A percentile compares a stretch with the other conserved stretches of the same genome.
Conservation (phyloP, 2,888 invertebrate species). For the Acronicta psi region DNA sequence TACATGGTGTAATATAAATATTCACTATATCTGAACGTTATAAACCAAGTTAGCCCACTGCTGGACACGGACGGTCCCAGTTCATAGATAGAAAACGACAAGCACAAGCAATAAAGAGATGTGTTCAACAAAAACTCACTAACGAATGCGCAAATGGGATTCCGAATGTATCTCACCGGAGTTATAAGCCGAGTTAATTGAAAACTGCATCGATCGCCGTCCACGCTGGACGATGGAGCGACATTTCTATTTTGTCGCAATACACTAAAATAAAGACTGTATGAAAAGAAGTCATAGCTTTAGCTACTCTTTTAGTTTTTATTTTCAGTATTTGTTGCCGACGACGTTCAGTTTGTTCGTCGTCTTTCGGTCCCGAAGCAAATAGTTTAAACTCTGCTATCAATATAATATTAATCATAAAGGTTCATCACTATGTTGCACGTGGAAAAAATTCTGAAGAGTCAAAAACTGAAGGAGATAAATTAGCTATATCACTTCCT, state of each 20-base stretch:
- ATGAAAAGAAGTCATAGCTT: constrained; percentile 28
- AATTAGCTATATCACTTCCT: too few species aligned
- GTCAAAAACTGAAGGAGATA: too few species aligned
- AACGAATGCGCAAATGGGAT: constrained; percentile 63
- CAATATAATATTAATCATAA: too few species aligned
- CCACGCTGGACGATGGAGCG: constrained; percentile 13
- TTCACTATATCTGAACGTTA: too few species aligned
- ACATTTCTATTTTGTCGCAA: constrained; percentile 43
- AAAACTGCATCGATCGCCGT: constrained; percentile 56
- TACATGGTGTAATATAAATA: too few species aligned
- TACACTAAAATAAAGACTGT: constrained; percentile 36
- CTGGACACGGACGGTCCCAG: neutral
- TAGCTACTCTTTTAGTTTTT: constrained; percentile 22
- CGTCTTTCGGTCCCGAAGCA: constrained; percentile 13
- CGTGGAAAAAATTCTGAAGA: too few species aligned
- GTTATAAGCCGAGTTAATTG: constrained; percentile 63
- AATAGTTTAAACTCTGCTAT: neutral
- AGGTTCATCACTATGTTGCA: too few species aligned
- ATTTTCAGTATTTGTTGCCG: constrained; percentile 23
- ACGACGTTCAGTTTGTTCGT: constrained; percentile 14
- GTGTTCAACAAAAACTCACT: constrained; percentile 35
- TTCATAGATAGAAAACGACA: constrained; percentile 24
- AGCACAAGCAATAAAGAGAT: constrained; percentile 26
- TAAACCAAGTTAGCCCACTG: too few species aligned
- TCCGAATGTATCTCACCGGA: constrained; percentile 47